Conservation (phyloP, 2,113 vertebrate genomes). For the Prionailurus bengalensis region DNA sequence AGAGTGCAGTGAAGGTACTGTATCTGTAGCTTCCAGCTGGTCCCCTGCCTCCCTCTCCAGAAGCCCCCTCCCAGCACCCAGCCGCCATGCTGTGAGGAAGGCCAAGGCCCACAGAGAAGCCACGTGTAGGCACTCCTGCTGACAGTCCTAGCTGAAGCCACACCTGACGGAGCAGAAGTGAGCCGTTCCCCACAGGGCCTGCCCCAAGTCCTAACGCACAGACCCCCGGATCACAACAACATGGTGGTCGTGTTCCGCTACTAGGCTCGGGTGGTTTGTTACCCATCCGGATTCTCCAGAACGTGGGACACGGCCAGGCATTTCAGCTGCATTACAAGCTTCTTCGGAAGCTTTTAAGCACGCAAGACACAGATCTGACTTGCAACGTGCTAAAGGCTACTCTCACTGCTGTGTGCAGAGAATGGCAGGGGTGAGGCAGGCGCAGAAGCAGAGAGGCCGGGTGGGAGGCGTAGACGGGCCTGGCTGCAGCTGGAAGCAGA, state of each 20-base stretch:
- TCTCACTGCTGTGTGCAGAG: neutral
- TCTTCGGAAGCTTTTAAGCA: neutral
- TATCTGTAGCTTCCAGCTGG: too few species aligned
- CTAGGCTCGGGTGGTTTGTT: neutral
- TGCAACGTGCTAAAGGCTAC: neutral
- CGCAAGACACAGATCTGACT: neutral
- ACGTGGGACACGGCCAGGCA: neutral
- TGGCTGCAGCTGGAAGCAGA: neutral
- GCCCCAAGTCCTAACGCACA: neutral
- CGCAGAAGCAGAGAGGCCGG: neutral
- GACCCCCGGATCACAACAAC: neutral
- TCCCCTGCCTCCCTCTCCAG: neutral
- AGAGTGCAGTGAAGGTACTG: neutral
- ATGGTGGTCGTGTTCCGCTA: too few species aligned
- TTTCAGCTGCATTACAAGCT: neutral
- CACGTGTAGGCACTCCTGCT: neutral
- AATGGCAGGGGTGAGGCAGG: neutral
- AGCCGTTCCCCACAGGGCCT: neutral
- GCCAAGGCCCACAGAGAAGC: neutral
- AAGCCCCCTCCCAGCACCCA: neutral
- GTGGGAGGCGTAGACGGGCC: too few species aligned
- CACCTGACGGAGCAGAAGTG: neutral
- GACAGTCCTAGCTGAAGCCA: neutral
- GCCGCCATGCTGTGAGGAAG: neutral
- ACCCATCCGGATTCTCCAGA: neutral